phyloP scores from a whole-genome alignment of 2,888 invertebrate species.

The Andrena marginata region DNA sequence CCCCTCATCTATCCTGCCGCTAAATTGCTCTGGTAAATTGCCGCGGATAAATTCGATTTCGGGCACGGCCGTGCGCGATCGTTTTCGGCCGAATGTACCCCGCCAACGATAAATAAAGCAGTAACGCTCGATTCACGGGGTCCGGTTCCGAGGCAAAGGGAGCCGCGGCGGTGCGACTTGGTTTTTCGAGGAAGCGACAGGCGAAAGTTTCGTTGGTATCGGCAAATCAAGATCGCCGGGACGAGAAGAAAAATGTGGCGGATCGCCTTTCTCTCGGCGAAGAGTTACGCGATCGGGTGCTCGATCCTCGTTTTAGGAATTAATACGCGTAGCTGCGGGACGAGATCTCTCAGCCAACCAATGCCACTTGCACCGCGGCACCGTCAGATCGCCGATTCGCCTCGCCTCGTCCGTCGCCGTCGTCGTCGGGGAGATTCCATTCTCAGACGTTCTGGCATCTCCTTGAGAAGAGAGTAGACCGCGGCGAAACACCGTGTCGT shows the following conservation, averaged over 20 bases:
- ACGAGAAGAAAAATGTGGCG: no score
- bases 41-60: constrained; percentile 9
- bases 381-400: constrained; percentile 42
- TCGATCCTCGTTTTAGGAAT: constrained; percentile 43
- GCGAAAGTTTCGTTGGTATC: no score
- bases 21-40: constrained; percentile 17
- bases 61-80: background rate
- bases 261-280: constrained; percentile 49
- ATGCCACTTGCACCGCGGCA: constrained; percentile 47
- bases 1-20: background rate
- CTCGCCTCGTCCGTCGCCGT: background rate
- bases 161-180: background rate
- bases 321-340: constrained; percentile 41
- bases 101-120: background rate
- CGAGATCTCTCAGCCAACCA: constrained; percentile 40
- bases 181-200: no score
- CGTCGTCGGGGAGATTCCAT: constrained; percentile 40
- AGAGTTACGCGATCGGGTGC: constrained; percentile 25
- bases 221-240: background rate
- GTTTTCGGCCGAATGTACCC: background rate
- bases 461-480: constrained; percentile 22
- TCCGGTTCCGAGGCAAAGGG: background rate
- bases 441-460: constrained; percentile 42
- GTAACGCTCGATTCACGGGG: background rate
- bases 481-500: constrained; percentile 45